Base-by-base conservation (phyloP, 1,140 invertebrate genomes). In the Zaprionus kolodkinae region DNA sequence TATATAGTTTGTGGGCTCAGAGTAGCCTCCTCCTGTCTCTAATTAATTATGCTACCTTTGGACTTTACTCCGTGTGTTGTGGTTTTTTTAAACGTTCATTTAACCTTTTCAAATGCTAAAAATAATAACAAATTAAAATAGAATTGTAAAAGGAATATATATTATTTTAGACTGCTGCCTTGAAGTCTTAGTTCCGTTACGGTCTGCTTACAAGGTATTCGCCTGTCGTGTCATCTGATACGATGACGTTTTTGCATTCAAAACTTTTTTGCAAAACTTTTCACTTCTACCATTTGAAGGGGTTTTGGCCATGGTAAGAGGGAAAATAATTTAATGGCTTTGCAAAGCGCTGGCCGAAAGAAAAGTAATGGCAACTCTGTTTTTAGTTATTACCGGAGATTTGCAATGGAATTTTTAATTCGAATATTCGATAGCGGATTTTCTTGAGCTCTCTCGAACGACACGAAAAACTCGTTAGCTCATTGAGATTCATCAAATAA, bases 381-480 rank as follows among this genome's bases (percentile, higher is more conserved):
- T 21, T 25, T 50, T 66, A 38, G 52, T 56, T 50, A 63, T 74
- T 69, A 63, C 48, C 66, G 59, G 60, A 36, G 36, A 54, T 59
- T 64, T 57, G 50, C 6, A 6, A 57, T 21, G 38, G 65, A 57
- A 74, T 74, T 57, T 75, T 70, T 70, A 63, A 75, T 75, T 64
- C 30, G n/a, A 40, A 57, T 61, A 35, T 40, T 17, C n/a, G 48
- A 17, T 35, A 36, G 1, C 5, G n/a, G 25, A 36, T 60, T 73
- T 33, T 55, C 15, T 9, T 43, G 50, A 43, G 36, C 27, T 69
- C 45, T 59, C 45, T 59, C 17, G 30, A 61, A 25, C 33, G 35
- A 74, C 57, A 69, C 25, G 57, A 38, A 69, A 69, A 69, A 27
- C 66, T 74, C 57, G 72, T 69, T 69, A 73, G 11, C 57, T 56